Evolutionary conservation across 2,888 invertebrate species (phyloP).

Genomic region (Erebia epiphron): DNA sequence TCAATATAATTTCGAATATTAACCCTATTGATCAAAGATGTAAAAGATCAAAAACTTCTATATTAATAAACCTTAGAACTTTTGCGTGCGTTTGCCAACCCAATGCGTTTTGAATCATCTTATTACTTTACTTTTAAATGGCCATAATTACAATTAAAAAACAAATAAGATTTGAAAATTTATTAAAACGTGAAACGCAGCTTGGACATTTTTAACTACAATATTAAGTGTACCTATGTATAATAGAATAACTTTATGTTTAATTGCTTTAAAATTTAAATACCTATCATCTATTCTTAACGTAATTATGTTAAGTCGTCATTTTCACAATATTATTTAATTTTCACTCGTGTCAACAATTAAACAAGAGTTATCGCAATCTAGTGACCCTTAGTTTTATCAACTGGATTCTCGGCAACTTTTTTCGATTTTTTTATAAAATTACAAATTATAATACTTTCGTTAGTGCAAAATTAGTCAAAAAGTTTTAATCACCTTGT

Average conservation of each 20-base stretch:
- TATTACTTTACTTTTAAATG: too few relatives aligned
- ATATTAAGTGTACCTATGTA: background rate
- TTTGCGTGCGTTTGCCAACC: too few relatives aligned
- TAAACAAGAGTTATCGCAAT: background rate
- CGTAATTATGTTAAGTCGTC: background rate
- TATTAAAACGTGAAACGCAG: constrained; percentile 16
- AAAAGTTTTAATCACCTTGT: too few relatives aligned
- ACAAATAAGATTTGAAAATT: background rate
- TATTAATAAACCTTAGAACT: too few relatives aligned
- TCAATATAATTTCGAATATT: too few relatives aligned
- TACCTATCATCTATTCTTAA: too few relatives aligned
- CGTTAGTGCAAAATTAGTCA: background rate
- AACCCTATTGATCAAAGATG: too few relatives aligned
- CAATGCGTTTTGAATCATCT: too few relatives aligned
- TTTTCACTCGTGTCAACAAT: background rate
- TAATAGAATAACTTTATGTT: background rate
- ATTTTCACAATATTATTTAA: background rate
- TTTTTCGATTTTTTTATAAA: background rate
- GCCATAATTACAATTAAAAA: background rate
- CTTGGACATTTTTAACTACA: constrained; percentile 9
- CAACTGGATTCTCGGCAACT: background rate
- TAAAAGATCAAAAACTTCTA: too few relatives aligned
- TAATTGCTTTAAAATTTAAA: too few relatives aligned
- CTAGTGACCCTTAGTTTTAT: background rate
- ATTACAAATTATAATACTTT: background rate